Base-by-base conservation (phyloP, 2,888 invertebrate species). In the Drosophila melanosoma region DNA sequence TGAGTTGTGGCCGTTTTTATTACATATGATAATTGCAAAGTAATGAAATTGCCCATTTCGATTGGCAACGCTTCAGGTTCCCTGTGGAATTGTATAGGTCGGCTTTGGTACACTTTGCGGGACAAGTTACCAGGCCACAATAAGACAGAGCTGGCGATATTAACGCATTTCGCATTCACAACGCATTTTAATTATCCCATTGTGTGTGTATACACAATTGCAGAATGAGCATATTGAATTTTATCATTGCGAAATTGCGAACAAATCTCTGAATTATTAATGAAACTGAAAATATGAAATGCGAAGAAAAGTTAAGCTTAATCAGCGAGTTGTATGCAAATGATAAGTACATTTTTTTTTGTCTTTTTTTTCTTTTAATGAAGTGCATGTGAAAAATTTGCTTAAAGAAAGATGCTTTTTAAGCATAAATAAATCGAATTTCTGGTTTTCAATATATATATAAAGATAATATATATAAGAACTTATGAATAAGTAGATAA, bases 1-100 rank as follows among this genome's bases (percentile, higher is more conserved):
- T 85, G 85, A 85, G 80, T 85, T 85, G 84, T 84, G 82, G 77
- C 82, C 69, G 42, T 59, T 87, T 87, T 89, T 87, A 85, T 89
- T 89, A 77, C 82, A 65, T 63, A 77, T 87, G 85, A 85, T 85
- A 85, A 85, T 89, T 89, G 85, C 80, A 73, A 69, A 84, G 82
- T 87, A 87, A 87, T 89, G 87, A 83, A 84, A 76, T 66, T 73
- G 69, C n/a, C 68, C 26, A 36, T 48, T 58, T 75, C 67, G 77
- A 63, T 66, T 59, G 67, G 69, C 32, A 58, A 36, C 42, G 48
- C 45, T 51, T 65, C 45, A 32, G 42, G 33, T 38, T 54, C 49
- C 26, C 40, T 0, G 1, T n/a, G 42, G 38, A 20, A 35, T 12
- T 10, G 29, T 11, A 17, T 10, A 6, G 36, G 20, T 45, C 45